These are phyloP conservation scores for Ylistrum balloti DNA, from an alignment of 1,140 invertebrate species.

Conservation along the genomic window DNA sequence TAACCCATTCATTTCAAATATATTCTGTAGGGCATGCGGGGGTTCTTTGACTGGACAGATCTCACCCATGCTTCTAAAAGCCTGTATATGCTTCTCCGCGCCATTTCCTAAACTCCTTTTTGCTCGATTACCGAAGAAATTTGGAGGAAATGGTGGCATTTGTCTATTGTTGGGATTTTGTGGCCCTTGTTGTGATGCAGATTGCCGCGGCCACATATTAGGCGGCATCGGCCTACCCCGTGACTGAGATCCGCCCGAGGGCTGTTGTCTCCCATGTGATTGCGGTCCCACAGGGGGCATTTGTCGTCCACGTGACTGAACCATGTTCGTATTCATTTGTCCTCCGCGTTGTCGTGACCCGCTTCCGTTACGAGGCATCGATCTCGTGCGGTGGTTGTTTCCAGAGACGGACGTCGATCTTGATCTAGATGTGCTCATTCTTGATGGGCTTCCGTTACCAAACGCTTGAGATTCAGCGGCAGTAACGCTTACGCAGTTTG, in stretches of 20 bases:
- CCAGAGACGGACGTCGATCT: constrained; percentile 51
- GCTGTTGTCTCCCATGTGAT: background rate
- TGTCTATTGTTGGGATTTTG: constrained; percentile 23
- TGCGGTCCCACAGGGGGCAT: background rate
- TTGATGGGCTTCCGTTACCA: background rate
- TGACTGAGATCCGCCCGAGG: background rate
- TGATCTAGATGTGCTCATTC: constrained; percentile 47
- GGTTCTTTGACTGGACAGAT: constrained; percentile 53
- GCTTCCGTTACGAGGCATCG: constrained; percentile 44
- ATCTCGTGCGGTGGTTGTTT: constrained; percentile 49
- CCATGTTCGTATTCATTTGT: background rate
- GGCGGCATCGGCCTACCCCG: background rate
- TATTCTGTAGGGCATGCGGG: constrained; percentile 63
- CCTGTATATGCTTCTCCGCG: background rate
- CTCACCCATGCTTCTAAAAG: constrained; percentile 24
- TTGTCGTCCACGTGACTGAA: background rate
- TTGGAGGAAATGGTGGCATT: background rate
- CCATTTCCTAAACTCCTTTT: constrained; percentile 42
- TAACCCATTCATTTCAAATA: constrained; percentile 69
- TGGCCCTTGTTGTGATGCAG: background rate
- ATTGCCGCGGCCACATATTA: background rate
- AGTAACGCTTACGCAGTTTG: constrained; percentile 54
- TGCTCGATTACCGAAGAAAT: constrained; percentile 20
- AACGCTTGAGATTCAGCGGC: background rate
- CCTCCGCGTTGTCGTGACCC: background rate